A percentile compares a stretch with the other conserved stretches of the same genome.
Conservation (phyloP, 2,888 invertebrate genomes). For the Lasiommata megera region DNA sequence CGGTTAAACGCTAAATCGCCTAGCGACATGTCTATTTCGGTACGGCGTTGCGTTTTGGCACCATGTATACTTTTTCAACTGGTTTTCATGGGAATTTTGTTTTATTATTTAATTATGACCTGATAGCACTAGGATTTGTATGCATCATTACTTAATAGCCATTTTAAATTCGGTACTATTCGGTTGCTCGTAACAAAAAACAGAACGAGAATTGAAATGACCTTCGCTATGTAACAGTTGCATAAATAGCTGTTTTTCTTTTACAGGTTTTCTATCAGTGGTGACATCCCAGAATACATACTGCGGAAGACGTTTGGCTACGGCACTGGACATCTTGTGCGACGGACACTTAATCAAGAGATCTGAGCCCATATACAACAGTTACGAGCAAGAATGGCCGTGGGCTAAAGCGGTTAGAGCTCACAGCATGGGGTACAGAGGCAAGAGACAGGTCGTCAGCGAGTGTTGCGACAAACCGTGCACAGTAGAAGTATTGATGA, state of each 20-base stretch:
- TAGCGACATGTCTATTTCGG: no score
- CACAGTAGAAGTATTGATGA: neutral
- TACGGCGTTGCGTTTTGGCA: no score
- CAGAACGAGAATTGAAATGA: no score
- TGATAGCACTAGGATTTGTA: no score
- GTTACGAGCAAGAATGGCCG: neutral
- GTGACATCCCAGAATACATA: neutral
- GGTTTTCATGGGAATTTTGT: no score
- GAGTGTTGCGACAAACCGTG: neutral
- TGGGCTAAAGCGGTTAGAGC: neutral
- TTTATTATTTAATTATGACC: no score
- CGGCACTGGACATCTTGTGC: neutral
- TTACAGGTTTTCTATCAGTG: neutral
- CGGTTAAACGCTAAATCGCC: no score
- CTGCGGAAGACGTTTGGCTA: neutral
- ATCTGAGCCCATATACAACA: neutral
- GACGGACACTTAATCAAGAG: neutral
- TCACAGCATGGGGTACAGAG: neutral
- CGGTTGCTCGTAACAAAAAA: no score
- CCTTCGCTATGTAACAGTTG: neutral
- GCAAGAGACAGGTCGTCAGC: neutral
- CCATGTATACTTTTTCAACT: no score
- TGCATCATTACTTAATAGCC: no score
- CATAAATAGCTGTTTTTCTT: neutral
- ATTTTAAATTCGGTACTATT: no score